A percentile compares a stretch with the other conserved stretches of the same genome.
Evolutionary conservation across 2,888 invertebrate genomes (phyloP).

Genomic region (Smittia sp.): DNA sequence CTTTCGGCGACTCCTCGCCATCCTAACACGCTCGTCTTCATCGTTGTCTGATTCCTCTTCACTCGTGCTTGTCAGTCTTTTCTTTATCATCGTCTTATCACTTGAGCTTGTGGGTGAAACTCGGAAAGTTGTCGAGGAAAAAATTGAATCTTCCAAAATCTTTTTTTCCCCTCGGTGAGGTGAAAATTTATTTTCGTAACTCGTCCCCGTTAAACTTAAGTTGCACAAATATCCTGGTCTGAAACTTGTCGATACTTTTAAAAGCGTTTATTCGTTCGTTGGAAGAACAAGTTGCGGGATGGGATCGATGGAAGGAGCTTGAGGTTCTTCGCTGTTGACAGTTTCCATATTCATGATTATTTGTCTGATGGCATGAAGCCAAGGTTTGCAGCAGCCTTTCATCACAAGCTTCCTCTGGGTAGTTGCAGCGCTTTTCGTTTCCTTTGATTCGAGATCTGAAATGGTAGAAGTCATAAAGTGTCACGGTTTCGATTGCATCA

Average conservation of each 20-base stretch:
- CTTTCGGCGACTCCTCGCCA: conserved; percentile 14
- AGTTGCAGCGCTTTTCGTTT: background rate
- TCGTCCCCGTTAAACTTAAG: background rate
- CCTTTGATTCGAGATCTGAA: conserved; percentile 28
- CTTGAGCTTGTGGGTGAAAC: conserved; percentile 18
- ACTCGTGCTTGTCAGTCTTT: conserved; percentile 33
- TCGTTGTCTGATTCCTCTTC: conserved; percentile 16
- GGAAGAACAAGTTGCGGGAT: background rate
- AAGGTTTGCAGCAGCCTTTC: conserved; percentile 11
- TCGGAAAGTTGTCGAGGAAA: conserved; percentile 3
- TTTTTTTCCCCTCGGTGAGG: background rate
- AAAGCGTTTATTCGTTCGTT: background rate
- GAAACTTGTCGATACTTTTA: background rate
- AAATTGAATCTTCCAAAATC: background rate
- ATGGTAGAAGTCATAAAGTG: no score
- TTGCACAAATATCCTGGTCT: background rate
- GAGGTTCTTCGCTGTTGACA: background rate
- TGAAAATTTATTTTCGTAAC: background rate
- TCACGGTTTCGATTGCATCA: no score
- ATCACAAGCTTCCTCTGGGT: conserved; percentile 14
- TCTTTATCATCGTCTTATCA: conserved; percentile 33
- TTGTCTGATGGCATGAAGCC: conserved; percentile 26
- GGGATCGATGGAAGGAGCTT: no score
- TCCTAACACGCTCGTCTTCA: background rate
- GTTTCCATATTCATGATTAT: conserved; percentile 25